phyloP scores from a whole-genome alignment of 2,113 vertebrate genomes.

The Caretta caretta region DNA sequence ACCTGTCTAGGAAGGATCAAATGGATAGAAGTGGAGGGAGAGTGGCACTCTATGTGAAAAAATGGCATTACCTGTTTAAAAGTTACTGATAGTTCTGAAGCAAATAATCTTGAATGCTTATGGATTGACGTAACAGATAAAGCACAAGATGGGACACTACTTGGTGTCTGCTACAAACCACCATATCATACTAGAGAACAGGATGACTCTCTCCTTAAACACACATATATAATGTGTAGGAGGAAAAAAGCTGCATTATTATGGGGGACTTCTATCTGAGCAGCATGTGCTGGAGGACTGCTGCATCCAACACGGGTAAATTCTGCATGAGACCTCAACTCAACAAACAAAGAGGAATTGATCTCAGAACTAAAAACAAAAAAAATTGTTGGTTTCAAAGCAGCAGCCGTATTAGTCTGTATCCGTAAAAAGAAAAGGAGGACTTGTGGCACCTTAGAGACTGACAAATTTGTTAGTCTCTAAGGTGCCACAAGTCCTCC shows the following conservation, averaged over 20 bases:
- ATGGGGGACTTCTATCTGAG: background rate
- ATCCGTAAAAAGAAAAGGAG: too few species aligned
- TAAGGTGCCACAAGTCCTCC: too few species aligned
- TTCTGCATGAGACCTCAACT: background rate
- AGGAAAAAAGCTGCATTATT: background rate
- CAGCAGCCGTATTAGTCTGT: too few species aligned
- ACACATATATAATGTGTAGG: background rate
- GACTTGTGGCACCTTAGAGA: too few species aligned
- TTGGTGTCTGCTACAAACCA: background rate
- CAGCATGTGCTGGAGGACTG: background rate
- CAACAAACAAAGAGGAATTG: background rate
- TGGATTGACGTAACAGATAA: background rate
- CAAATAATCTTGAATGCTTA: background rate
- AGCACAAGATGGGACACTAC: background rate
- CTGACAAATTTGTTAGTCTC: too few species aligned
- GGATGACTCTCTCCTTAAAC: background rate
- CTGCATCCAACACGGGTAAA: background rate
- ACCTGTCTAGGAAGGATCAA: background rate
- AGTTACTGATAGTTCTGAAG: background rate
- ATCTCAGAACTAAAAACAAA: background rate
- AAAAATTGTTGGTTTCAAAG: too few species aligned
- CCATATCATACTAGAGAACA: background rate
- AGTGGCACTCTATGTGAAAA: background rate
- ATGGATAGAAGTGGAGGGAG: background rate
- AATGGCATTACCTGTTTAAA: background rate